Base-by-base conservation (phyloP, 2,888 invertebrate species). In the Argyresthia goedartella region DNA sequence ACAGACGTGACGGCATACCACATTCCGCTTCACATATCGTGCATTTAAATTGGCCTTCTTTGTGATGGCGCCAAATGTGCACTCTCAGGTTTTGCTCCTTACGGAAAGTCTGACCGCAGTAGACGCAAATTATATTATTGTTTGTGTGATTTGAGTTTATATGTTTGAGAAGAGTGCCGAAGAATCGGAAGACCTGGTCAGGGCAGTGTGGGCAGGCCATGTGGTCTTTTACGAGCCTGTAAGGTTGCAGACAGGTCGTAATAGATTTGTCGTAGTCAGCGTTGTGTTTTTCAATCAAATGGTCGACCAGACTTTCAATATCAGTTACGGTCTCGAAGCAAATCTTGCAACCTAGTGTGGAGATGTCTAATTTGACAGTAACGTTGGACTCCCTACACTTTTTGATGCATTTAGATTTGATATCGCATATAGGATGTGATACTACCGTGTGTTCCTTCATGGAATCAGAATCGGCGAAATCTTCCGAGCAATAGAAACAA, bases 401-500 rank as follows among this genome's bases (percentile, higher is more conserved):
- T 36, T 67, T 67, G 0, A 86, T 84, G 47, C 81, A 84, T 61
- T 84, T 81, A 39, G 77, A 67, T 59, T 79, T 80, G 1, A 78
- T 59, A 56, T 84, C 80, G 47, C 84, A 84, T 0, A 76, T 61
- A 0, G 81, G 82, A 49, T 86, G 86, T 50, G 79, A 77, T 47
- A 74, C 55, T 0, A 81, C 63, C 0, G 84, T 79, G 49, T 86
- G 86, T 42, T 82, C 78, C 35, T 73, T 67, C 76, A 86, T 76
- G 0, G 65, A 57, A 56, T 85, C 82, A 0, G 84, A 81, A 59
- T 86, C 86, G 0, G 69, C 61, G 39, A 86, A 86, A 52, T 84
- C 82, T 69, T 82, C 81, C 0, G 81, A 81, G 49, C 86, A 86
- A 55, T 79, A 86, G 55, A 86, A 86, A 49, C 86, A 86, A 39